Conservation (phyloP, 2,888 invertebrate genomes). For the Cryptocephalus moraei region DNA sequence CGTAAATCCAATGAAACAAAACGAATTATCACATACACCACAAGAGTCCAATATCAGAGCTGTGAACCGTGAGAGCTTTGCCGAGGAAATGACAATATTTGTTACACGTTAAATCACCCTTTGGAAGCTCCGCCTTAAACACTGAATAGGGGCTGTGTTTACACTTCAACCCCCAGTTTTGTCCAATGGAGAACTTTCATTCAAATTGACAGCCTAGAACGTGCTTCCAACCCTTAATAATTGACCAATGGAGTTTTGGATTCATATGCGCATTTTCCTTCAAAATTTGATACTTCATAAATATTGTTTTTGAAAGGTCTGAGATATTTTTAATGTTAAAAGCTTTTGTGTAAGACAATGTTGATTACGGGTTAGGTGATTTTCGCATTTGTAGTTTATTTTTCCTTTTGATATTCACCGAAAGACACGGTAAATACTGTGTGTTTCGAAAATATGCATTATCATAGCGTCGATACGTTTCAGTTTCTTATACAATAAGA, state of each 20-base stretch:
- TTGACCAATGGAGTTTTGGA: constrained; percentile 31
- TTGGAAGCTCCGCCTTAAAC: constrained; percentile 29
- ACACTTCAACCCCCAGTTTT: constrained; percentile 30
- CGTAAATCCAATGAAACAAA: constrained; percentile 9
- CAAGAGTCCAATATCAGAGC: too few relatives aligned
- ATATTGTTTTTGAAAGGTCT: background rate
- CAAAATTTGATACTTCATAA: background rate
- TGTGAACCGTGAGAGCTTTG: constrained; percentile 15
- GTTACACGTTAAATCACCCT: constrained; percentile 27
- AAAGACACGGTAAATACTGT: too few relatives aligned
- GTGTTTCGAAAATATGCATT: too few relatives aligned
- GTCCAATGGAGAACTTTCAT: constrained; percentile 30
- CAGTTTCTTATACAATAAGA: too few relatives aligned
- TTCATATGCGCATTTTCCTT: constrained; percentile 10
- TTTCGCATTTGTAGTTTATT: too few relatives aligned
- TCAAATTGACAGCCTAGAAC: constrained; percentile 25
- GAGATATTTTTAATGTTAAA: constrained; percentile 7
- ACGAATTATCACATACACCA: constrained; percentile 3
- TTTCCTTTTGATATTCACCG: too few relatives aligned
- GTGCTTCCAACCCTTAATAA: constrained; percentile 28
- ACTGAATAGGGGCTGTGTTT: constrained; percentile 31
- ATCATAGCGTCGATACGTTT: too few relatives aligned
- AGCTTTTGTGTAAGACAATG: constrained; percentile 11
- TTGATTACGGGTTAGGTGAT: constrained; percentile 2
- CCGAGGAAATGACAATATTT: constrained; percentile 26